Conservation (phyloP, 1,140 invertebrate genomes). For the Ruditapes philippinarum region DNA sequence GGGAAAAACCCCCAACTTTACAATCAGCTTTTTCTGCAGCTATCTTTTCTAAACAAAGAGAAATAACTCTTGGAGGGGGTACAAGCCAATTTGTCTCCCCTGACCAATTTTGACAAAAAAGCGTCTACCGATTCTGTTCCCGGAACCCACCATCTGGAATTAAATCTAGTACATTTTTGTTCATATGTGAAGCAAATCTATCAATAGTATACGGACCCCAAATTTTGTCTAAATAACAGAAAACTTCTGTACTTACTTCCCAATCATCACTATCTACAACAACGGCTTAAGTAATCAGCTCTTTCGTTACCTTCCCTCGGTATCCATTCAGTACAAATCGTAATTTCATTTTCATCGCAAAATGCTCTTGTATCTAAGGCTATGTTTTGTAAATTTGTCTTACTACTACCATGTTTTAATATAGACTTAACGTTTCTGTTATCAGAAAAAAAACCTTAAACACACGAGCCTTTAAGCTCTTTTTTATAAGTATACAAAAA, state of each 20-base stretch:
- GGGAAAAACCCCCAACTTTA: too few species aligned
- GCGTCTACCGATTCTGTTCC: neutral
- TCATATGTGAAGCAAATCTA: neutral
- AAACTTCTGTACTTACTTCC: neutral
- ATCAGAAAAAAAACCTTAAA: too few species aligned
- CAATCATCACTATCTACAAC: neutral
- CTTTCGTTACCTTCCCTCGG: neutral
- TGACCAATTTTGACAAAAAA: neutral
- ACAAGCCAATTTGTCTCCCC: neutral
- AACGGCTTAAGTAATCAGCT: neutral
- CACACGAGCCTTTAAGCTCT: too few species aligned
- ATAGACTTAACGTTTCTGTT: too few species aligned
- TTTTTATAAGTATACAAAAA: too few species aligned
- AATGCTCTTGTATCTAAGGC: too few species aligned
- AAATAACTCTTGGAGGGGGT: neutral
- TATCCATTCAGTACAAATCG: too few species aligned
- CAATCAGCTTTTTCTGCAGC: too few species aligned
- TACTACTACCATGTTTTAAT: too few species aligned
- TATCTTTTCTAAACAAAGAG: too few species aligned
- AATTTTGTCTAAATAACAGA: neutral
- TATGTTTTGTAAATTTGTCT: too few species aligned
- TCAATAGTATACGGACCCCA: neutral
- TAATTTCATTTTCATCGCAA: too few species aligned
- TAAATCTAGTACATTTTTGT: neutral
- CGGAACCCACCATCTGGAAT: neutral